These are phyloP conservation scores for Sylvia atricapilla DNA, from an alignment of 2,113 vertebrate genomes.

Conservation along the genomic window DNA sequence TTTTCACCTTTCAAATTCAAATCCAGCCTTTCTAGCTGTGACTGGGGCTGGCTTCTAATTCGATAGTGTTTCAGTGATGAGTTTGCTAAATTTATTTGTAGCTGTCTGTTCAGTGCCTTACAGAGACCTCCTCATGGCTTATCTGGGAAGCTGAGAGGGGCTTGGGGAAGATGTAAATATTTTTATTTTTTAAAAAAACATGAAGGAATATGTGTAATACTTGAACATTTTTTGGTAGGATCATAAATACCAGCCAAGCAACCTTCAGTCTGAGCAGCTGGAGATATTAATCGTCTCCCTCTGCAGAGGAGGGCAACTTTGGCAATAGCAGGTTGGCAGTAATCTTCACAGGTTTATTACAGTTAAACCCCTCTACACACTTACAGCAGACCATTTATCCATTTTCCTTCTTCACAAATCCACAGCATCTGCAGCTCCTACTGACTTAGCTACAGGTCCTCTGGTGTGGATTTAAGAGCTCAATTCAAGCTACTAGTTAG, in stretches of 20 bases:
- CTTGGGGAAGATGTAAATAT: neutral
- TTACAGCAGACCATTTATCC: neutral
- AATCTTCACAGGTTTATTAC: neutral
- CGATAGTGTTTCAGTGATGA: neutral
- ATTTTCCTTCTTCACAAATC: neutral
- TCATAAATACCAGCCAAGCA: neutral
- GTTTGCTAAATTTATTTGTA: neutral
- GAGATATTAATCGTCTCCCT: neutral
- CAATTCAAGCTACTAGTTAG: neutral
- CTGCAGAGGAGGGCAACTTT: neutral
- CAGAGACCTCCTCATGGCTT: neutral
- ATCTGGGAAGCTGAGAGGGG: neutral
- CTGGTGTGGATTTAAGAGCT: neutral
- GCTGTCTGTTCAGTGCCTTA: neutral
- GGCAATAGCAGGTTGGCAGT: neutral
- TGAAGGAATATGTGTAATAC: neutral
- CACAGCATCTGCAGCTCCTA: rapidly evolving
- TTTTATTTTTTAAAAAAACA: neutral
- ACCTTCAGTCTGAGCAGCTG: neutral
- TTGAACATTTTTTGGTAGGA: neutral
- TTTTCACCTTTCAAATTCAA: neutral
- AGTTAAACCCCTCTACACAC: neutral
- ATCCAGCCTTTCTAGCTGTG: neutral
- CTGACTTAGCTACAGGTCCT: neutral
- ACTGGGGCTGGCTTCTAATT: neutral